Evolutionary conservation across 2,797 vertebrate genomes (phyloP).

Genomic region (Gambusia yucatana): DNA sequence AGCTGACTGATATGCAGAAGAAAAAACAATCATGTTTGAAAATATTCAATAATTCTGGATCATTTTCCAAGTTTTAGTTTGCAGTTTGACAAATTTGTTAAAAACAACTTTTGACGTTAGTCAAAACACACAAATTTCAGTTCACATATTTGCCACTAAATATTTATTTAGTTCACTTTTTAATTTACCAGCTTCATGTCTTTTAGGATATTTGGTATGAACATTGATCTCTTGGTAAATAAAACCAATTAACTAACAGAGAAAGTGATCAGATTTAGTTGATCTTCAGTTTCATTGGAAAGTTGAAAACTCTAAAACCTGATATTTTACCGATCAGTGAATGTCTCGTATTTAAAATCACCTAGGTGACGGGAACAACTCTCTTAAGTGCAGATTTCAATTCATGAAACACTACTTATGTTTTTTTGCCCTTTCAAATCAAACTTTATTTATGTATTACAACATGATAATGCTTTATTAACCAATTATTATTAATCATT

Average conservation of each 20-base stretch:
- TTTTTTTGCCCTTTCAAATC: too few relatives aligned
- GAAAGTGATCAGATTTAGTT: background rate
- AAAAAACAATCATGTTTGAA: background rate
- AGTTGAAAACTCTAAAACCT: background rate
- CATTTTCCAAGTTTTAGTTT: background rate
- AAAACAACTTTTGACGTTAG: background rate
- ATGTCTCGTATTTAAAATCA: background rate
- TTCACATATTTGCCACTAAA: background rate
- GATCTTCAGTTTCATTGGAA: background rate
- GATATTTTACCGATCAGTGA: background rate
- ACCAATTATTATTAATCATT: too few relatives aligned
- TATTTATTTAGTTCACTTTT: background rate
- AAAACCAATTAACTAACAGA: background rate
- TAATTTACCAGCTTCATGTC: background rate
- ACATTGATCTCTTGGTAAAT: background rate
- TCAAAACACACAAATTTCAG: background rate
- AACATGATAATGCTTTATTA: too few relatives aligned
- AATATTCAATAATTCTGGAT: background rate
- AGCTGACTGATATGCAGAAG: background rate
- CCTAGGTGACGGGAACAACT: background rate
- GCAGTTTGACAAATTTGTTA: background rate
- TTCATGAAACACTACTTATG: too few relatives aligned
- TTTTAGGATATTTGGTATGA: background rate
- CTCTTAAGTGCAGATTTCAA: background rate
- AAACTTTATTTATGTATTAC: too few relatives aligned